Conservation (phyloP, 2,113 vertebrate genomes). For the Rousettus leschenaultii region DNA sequence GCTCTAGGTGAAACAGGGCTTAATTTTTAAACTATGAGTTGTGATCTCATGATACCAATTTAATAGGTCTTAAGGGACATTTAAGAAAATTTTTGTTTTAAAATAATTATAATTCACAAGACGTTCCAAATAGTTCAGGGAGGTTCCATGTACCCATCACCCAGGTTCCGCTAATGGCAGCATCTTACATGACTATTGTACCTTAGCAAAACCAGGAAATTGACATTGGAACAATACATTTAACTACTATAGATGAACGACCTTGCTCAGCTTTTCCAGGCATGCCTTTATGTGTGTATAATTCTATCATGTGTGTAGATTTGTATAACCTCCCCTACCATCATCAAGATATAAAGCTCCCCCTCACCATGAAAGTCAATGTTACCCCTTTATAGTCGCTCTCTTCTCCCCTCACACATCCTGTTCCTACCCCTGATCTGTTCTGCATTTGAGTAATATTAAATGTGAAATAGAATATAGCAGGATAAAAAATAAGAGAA, state of each 20-base stretch:
- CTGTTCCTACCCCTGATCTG: background rate
- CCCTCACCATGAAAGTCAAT: too few species aligned
- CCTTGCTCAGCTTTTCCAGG: background rate
- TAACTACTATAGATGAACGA: background rate
- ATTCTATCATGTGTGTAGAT: background rate
- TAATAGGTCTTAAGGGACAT: background rate
- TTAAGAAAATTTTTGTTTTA: background rate
- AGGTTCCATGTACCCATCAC: background rate
- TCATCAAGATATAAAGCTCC: background rate
- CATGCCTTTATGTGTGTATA: background rate
- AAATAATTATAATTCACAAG: background rate
- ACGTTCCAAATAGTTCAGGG: background rate
- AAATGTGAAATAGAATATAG: background rate
- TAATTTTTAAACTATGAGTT: background rate
- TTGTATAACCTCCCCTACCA: background rate
- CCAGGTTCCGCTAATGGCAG: background rate
- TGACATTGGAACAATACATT: background rate
- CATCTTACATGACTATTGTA: too few species aligned
- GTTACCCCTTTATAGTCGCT: background rate
- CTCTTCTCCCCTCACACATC: fast-evolving
- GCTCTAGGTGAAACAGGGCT: background rate
- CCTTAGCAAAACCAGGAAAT: background rate
- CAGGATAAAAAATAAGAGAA: background rate
- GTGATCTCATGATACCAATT: background rate
- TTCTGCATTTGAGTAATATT: background rate